Evolutionary conservation across 2,113 vertebrate genomes (phyloP), one percentile per base, ranked within the genome.

Genomic region (Datnioides undecimradiatus): DNA sequence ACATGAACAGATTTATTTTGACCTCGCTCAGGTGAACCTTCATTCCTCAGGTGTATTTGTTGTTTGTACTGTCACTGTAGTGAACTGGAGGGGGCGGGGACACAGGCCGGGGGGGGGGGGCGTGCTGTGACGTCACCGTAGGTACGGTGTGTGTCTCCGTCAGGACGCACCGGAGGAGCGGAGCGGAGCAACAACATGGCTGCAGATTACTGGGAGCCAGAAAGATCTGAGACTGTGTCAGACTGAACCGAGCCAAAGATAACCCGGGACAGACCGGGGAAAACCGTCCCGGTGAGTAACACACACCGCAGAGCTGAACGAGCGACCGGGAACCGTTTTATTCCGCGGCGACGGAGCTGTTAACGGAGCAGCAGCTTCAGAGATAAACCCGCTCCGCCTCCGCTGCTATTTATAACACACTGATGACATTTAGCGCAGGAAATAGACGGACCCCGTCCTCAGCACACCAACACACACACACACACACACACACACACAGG

Each of bases 201-300:
- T 72, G 90, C 89, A 68, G 91, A 91, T 87, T 91, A 87, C 79
- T 91, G 91, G 89, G 91, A 92, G 91, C n/a, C 60, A 41, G 55
- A 67, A 64, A 49, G 71, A 80, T 1, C 66, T 45, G 58, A 60
- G 46, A 75, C 31, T 27, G 40, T 31, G 74, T 84, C 80, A 77
- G 55, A 72, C 74, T 92, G 83, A 92, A 84, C 58, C 85, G 79
- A 90, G 57, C 79, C 71, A 46, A 41, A 58, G 34, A 81, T 11
- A 51, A 57, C 64, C 58, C 79, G 73, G 86, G 62, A 46, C 76
- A 7, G 55, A 78, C 84, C 82, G 84, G 80, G 89, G 71, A 29
- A 11, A 8, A 14, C 51, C 64, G 33, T 45, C 69, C 78, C 76
- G 83, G 91, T 92, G 77, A 88, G 91, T 90, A 40, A 14, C 7